phyloP scores from a whole-genome alignment of 2,113 vertebrate species.

The Etheostoma cragini region DNA sequence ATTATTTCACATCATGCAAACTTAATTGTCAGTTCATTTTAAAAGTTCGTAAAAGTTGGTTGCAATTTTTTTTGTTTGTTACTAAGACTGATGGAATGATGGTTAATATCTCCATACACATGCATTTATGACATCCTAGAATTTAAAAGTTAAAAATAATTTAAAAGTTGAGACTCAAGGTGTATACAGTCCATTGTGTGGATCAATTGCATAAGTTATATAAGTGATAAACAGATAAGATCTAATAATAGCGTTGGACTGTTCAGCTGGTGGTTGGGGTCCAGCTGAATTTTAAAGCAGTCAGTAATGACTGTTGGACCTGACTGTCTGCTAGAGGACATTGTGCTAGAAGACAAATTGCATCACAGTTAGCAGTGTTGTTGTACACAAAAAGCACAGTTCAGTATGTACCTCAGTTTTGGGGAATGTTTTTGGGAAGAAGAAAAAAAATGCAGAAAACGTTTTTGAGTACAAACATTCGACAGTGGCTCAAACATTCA shows the following conservation, averaged over 20 bases:
- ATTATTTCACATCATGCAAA: neutral
- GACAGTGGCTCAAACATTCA: no score
- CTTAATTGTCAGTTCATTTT: neutral
- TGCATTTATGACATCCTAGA: neutral
- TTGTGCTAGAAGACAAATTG: constrained; percentile 25
- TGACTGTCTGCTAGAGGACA: constrained; percentile 19
- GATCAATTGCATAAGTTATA: constrained; percentile 36
- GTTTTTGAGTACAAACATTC: no score
- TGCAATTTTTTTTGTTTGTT: no score
- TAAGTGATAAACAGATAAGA: constrained; percentile 39
- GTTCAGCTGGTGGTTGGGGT: constrained; percentile 50
- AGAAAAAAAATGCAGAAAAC: no score
- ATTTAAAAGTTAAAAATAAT: neutral
- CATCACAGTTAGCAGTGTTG: neutral
- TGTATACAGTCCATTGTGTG: constrained; percentile 4
- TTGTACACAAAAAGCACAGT: no score
- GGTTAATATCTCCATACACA: neutral
- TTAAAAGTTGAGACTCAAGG: neutral
- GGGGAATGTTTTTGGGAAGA: no score
- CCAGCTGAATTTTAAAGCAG: constrained; percentile 49
- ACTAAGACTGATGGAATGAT: neutral
- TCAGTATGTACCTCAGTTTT: no score
- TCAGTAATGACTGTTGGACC: constrained; percentile 37
- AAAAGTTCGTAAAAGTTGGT: neutral
- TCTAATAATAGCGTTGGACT: constrained; percentile 51